These are phyloP conservation scores for Oryzias javanicus DNA, from an alignment of 2,113 vertebrate genomes.

Conservation along the genomic window DNA sequence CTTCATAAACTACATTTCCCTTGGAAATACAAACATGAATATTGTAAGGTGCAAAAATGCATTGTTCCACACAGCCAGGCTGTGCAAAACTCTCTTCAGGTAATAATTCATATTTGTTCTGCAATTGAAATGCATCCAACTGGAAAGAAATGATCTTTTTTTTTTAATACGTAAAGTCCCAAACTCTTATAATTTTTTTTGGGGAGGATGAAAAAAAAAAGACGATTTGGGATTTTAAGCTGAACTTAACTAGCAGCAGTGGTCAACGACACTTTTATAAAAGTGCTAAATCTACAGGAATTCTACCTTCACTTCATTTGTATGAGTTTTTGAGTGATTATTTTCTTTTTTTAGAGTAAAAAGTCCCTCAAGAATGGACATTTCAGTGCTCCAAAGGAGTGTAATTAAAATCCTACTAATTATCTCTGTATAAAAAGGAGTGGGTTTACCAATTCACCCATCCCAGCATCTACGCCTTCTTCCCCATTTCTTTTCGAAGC, in stretches of 20 bases:
- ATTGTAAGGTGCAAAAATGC: conserved; percentile 78
- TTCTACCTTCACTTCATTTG: neutral
- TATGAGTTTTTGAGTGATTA: conserved; percentile 20
- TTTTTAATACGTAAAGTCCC: conserved; percentile 12
- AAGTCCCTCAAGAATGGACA: conserved; percentile 36
- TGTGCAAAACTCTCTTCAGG: conserved; percentile 43
- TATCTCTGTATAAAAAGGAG: neutral
- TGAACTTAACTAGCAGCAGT: conserved; percentile 45
- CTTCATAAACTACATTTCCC: conserved; percentile 83
- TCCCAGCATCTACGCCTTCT: conserved; percentile 1
- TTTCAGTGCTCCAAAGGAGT: conserved; percentile 3
- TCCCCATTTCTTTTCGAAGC: conserved; percentile 10
- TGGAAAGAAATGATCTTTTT: conserved; percentile 53
- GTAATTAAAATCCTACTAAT: conserved; percentile 9
- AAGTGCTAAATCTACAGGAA: neutral
- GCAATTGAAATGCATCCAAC: conserved; percentile 66
- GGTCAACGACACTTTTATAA: conserved; percentile 36
- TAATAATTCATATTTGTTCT: conserved; percentile 69
- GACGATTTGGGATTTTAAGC: neutral
- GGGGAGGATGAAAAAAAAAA: conserved; percentile 23
- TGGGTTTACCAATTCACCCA: conserved; percentile 5
- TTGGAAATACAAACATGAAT: conserved; percentile 83
- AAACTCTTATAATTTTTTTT: neutral
- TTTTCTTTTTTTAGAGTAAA: conserved; percentile 37
- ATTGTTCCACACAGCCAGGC: conserved; percentile 70